phyloP scores from a whole-genome alignment of 2,797 vertebrate genomes.

The Coranthus polyacanthus region DNA sequence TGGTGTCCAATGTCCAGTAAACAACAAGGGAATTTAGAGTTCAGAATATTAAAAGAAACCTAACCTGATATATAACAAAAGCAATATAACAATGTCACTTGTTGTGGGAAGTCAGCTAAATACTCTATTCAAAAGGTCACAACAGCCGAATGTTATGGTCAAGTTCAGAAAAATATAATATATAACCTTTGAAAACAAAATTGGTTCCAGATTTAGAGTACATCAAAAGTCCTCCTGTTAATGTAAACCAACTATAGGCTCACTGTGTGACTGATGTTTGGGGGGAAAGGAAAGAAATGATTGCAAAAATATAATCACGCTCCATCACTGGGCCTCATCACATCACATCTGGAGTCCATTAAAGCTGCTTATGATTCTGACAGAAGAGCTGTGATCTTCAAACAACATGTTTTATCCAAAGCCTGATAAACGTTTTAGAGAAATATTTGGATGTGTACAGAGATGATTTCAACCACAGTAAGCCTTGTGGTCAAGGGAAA shows the following conservation, averaged over 20 bases:
- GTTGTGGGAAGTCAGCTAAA: too few relatives aligned
- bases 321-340: constrained; percentile 65
- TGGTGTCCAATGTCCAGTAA: too few relatives aligned
- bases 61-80: too few relatives aligned
- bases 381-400: constrained; percentile 63
- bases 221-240: constrained; percentile 55
- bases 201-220: constrained; percentile 69
- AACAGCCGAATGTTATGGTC: constrained; percentile 37
- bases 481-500: not conserved
- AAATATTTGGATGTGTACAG: constrained; percentile 8
- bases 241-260: constrained; percentile 51
- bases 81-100: too few relatives aligned
- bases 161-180: constrained; percentile 60
- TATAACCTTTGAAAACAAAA: constrained; percentile 71
- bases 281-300: constrained; percentile 6
- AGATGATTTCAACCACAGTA: constrained; percentile 21
- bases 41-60: too few relatives aligned
- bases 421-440: constrained; percentile 22
- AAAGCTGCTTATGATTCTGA: constrained; percentile 54
- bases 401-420: constrained; percentile 41
- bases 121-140: constrained; percentile 4
- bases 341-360: constrained; percentile 77
- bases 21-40: too few relatives aligned
- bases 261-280: constrained; percentile 47
- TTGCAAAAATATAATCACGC: constrained; percentile 35